Evolutionary conservation across 2,797 vertebrate genomes (phyloP), one percentile per base, ranked within the genome.

Genomic region (Lepus oiostolus): DNA sequence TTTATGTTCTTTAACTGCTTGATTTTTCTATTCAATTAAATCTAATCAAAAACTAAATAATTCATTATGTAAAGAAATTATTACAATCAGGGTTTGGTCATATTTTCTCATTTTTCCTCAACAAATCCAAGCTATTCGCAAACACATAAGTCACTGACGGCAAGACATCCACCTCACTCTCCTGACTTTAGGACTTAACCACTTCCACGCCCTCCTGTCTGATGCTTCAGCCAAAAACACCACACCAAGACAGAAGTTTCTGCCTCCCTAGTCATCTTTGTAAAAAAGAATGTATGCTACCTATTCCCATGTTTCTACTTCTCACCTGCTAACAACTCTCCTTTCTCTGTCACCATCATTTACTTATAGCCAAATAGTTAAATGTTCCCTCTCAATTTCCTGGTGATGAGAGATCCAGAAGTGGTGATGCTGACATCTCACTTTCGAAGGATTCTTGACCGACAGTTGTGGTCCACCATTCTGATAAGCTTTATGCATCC

Each of bases 11-110:
- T 79, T 88, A 11, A 11, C n/a, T 86, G 54, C 50, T 35, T 86
- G 62, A 42, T 65, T 72, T 89, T 95, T 86, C 30, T 80, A 42
- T 83, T 88, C 83, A 17, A 79, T 85, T 70, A 86, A 87, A 4
- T 71, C 47, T 74, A 12, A 4, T 85, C 81, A 80, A 30, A 70
- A 88, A 88, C 12, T n/a, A 68, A 94, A 88, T 47, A 50, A 74
- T 47, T 21, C 19, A 58, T n/a, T 76, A 24, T 75, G 22, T 88
- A 35, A 90, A 54, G 22, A 24, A 87, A 82, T 38, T 77, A 90
- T 71, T 90, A 71, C 5, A 83, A 80, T 68, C 72, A 85, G 72
- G 26, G 12, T 71, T 89, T 81, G 54, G 11, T 89, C 14, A 70
- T 72, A 35, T 62, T 63, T 80, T 89, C 63, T 28, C 70, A 75